Evolutionary conservation across 1,140 invertebrate species (phyloP).

Genomic region (Lamellibrachia luymesi): DNA sequence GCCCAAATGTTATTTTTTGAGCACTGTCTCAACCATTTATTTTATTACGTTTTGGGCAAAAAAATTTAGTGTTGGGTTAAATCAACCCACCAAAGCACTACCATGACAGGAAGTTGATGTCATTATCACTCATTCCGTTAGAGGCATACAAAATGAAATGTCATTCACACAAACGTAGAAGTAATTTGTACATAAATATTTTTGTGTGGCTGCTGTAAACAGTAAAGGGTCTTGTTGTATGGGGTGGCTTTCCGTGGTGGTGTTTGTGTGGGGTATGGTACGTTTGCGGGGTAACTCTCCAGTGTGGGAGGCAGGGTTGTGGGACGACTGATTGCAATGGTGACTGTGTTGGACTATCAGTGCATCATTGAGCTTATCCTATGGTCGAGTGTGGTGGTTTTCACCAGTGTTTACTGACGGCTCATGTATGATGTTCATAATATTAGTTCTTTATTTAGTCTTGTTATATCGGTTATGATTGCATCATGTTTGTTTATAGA

Average conservation of each 20-base stretch:
- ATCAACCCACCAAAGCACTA: not conserved
- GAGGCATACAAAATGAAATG: not conserved
- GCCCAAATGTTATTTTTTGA: not conserved
- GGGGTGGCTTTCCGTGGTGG: not conserved
- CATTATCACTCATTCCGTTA: not conserved
- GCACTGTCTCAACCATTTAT: not conserved
- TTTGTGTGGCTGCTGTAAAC: not conserved
- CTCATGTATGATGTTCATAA: not conserved
- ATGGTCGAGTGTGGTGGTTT: not conserved
- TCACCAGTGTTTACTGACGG: not conserved
- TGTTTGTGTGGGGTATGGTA: not conserved
- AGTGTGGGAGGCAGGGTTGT: not conserved
- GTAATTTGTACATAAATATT: not conserved
- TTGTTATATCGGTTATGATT: not conserved
- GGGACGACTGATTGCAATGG: not conserved
- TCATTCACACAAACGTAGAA: not conserved
- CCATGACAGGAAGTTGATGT: not conserved
- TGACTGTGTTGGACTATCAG: not conserved
- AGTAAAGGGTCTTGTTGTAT: not conserved
- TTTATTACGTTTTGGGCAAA: not conserved
- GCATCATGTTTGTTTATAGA: not conserved
- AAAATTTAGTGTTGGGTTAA: not conserved
- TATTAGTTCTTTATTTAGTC: not conserved
- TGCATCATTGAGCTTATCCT: not conserved
- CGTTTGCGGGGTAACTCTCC: not conserved